phyloP scores from a whole-genome alignment of 2,888 invertebrate species.

The Agonopterix arenella region DNA sequence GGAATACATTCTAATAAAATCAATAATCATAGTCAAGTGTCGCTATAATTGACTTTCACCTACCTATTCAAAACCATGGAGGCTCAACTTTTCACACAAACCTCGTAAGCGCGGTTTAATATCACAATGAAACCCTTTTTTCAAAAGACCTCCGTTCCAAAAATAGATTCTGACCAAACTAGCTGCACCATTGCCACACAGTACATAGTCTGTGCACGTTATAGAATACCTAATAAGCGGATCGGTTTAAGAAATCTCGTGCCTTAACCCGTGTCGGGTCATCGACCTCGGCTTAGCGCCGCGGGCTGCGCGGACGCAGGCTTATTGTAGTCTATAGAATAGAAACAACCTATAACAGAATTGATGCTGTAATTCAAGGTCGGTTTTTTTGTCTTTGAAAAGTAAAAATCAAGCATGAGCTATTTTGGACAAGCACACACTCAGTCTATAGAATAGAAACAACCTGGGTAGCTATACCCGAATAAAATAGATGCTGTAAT shows the following conservation, averaged over 20 bases:
- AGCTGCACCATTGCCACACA: conserved; percentile 22
- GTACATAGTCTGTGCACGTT: conserved; percentile 30
- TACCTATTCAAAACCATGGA: no score
- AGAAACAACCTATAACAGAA: conserved; percentile 31
- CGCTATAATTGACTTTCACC: no score
- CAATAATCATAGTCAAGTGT: no score
- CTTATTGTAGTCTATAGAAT: conserved; percentile 61
- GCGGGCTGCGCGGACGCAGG: conserved; percentile 36
- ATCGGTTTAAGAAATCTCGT: conserved; percentile 69
- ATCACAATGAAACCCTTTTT: not conserved
- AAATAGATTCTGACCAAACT: conserved; percentile 23
- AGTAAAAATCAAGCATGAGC: no score
- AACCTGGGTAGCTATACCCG: no score
- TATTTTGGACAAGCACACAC: no score
- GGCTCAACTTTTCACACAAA: no score
- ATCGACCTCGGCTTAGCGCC: conserved; percentile 57
- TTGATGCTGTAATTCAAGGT: conserved; percentile 43
- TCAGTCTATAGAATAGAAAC: no score
- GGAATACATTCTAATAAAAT: no score
- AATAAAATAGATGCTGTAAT: no score
- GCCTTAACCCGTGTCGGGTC: conserved; percentile 62
- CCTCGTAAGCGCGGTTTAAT: not conserved
- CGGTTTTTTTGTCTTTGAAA: conserved; percentile 11
- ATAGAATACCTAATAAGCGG: conserved; percentile 67
- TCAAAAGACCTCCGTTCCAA: not conserved